Percentiles rank a stretch among this genome's conserved stretches.
phyloP scores from a whole-genome alignment of 2,888 invertebrate species.

The Synergus itoensis region DNA sequence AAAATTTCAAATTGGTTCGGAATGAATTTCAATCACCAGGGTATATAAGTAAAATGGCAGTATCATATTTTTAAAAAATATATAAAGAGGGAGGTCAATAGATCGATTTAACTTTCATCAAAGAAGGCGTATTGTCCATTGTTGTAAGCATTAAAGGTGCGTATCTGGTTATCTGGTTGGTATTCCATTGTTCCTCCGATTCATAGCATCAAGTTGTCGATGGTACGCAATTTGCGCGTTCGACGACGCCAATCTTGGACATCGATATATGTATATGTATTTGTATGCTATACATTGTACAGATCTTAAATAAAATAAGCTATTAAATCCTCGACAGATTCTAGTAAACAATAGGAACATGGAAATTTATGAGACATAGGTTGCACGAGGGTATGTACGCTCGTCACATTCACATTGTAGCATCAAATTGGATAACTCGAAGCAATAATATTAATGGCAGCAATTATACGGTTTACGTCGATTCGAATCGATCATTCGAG shows the following conservation, averaged over 20 bases:
- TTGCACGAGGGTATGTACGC: not conserved
- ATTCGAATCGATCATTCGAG: not conserved
- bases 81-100: not conserved
- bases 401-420: not conserved
- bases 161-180: conserved; percentile 55
- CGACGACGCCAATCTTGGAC: conserved; percentile 25
- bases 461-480: conserved; percentile 18
- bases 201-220: conserved; percentile 49
- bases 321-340: conserved; percentile 12
- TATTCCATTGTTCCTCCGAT: conserved; percentile 56
- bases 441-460: conserved; percentile 15
- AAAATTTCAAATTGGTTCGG: too few relatives aligned
- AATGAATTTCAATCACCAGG: too few relatives aligned
- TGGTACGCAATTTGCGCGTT: conserved; percentile 35
- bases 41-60: not conserved
- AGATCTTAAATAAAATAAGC: conserved; percentile 28
- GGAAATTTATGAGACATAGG: conserved; percentile 31
- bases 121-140: conserved; percentile 58
- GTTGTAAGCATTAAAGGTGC: conserved; percentile 54
- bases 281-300: not conserved
- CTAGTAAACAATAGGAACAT: conserved; percentile 33
- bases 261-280: not conserved
- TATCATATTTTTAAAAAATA: conserved; percentile 17
- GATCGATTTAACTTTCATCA: conserved; percentile 56
- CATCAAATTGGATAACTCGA: conserved; percentile 21